Percentiles rank a stretch among this genome's conserved stretches.
Evolutionary conservation across 2,797 vertebrate genomes (phyloP).

Genomic region (Sebastes itinus): DNA sequence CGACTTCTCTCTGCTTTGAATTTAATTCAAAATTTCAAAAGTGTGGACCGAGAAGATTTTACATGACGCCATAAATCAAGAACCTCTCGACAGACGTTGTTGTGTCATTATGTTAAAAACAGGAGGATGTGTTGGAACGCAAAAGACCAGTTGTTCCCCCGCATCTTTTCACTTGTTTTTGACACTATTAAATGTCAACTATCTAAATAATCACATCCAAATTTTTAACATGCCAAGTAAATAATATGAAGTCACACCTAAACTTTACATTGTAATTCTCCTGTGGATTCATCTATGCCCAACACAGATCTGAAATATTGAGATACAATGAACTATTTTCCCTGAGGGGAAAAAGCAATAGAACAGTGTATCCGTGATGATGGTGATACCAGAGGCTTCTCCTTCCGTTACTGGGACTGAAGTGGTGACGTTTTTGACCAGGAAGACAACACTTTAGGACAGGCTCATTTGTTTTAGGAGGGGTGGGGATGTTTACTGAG

Average conservation of each 20-base stretch:
- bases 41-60: neutral
- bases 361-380: neutral
- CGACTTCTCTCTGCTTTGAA: conserved; percentile 16
- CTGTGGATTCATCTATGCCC: neutral
- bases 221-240: conserved; percentile 3
- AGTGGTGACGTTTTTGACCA: conserved; percentile 16
- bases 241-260: conserved; percentile 14
- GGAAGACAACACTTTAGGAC: conserved; percentile 10
- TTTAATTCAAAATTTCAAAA: conserved; percentile 41
- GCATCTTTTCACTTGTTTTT: neutral
- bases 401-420: neutral
- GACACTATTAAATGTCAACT: neutral
- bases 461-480: neutral
- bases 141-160: neutral
- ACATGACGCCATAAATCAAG: conserved; percentile 10
- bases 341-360: neutral
- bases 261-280: neutral
- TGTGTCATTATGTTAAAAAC: conserved; percentile 14
- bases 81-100: conserved; percentile 9
- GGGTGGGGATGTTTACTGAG: conserved; percentile 82
- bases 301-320: conserved; percentile 1
- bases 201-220: neutral
- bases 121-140: neutral
- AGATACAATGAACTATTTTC: neutral
- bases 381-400: neutral